Percentiles rank a stretch among this genome's conserved stretches.
phyloP scores from a whole-genome alignment of 1,140 invertebrate species.

The Leptestheria dahalacensis region DNA sequence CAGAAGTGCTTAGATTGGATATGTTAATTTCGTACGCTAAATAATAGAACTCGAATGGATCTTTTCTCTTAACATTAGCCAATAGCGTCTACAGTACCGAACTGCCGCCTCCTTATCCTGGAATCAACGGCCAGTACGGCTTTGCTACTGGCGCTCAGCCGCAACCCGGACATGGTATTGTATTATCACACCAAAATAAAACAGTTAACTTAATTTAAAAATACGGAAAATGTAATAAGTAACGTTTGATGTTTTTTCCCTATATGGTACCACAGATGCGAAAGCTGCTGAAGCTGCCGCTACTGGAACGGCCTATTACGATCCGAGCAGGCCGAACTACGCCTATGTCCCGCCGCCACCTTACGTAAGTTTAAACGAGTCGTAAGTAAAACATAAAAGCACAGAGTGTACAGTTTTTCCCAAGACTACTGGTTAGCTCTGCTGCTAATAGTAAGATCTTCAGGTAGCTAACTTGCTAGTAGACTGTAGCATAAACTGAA shows the following conservation, averaged over 20 bases:
- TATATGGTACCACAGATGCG: constrained; percentile 44
- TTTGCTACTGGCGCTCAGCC: constrained; percentile 26
- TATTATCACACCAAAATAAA: constrained; percentile 5
- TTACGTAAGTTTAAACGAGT: constrained; percentile 60
- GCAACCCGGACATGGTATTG: constrained; percentile 16
- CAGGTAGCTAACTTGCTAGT: no score
- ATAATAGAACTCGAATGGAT: no score
- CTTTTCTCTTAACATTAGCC: no score
- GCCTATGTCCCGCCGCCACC: constrained; percentile 61
- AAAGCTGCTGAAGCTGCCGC: constrained; percentile 74
- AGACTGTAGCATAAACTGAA: no score
- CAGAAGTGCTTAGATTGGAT: no score
- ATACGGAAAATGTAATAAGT: no score
- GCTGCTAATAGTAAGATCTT: no score
- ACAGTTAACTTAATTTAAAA: constrained; percentile 12
- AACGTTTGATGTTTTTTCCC: no score
- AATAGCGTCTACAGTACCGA: constrained; percentile 80
- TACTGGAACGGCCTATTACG: constrained; percentile 57
- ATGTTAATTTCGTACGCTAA: no score
- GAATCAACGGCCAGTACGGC: constrained; percentile 43
- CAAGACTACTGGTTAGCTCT: no score
- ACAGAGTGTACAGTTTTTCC: no score
- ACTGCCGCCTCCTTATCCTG: constrained; percentile 89
- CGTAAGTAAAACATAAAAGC: no score
- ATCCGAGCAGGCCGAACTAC: constrained; percentile 63